A percentile compares a stretch with the other conserved stretches of the same genome.
These are phyloP conservation scores for Orchesellides sinensis DNA, from an alignment of 2,888 invertebrate species.

Conservation along the genomic window DNA sequence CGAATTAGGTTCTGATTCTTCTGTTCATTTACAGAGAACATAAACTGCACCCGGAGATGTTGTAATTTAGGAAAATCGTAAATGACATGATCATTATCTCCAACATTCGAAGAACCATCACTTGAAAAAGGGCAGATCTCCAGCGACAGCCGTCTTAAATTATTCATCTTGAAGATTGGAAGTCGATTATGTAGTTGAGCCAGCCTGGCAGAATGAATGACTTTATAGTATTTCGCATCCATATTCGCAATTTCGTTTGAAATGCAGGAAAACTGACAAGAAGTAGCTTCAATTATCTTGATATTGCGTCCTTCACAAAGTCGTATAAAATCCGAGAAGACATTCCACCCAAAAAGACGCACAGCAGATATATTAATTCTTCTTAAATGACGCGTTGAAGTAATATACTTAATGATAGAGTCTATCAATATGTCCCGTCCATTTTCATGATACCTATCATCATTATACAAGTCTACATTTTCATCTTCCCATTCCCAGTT, in stretches of 20 bases:
- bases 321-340: background rate
- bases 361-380: slow-evolving; percentile 1
- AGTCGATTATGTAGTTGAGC: background rate
- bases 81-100: background rate
- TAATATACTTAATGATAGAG: slow-evolving; percentile 14
- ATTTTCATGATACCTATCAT: background rate
- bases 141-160: background rate
- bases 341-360: background rate
- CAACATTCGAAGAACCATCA: background rate
- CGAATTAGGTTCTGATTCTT: background rate
- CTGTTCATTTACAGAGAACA: background rate
- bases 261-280: background rate
- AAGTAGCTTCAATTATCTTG: background rate
- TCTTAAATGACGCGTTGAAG: background rate
- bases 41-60: slow-evolving; percentile 9
- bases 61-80: slow-evolving; percentile 17
- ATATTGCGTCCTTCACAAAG: background rate
- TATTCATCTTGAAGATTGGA: background rate
- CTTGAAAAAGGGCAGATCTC: background rate
- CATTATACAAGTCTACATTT: background rate
- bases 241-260: background rate
- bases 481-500: background rate
- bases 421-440: background rate
- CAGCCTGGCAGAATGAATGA: background rate
- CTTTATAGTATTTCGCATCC: background rate